Conservation (phyloP, 2,113 vertebrate species). For the Plotosus lineatus region DNA sequence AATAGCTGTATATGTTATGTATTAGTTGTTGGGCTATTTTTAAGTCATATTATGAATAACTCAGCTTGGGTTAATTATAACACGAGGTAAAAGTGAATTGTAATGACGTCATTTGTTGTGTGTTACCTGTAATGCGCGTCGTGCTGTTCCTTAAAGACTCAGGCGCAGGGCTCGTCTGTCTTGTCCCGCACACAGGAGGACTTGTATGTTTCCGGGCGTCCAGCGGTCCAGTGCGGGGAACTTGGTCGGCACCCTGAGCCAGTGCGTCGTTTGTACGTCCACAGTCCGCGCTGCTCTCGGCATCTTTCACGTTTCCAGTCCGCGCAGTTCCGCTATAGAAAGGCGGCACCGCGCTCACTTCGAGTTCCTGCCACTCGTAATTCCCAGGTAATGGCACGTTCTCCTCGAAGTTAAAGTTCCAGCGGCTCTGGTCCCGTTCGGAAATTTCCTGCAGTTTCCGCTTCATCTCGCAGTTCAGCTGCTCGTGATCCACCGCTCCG, state of each 20-base stretch:
- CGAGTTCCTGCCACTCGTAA: slow-evolving; percentile 80
- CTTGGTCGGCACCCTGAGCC: slow-evolving; percentile 17
- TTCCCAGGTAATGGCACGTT: slow-evolving; percentile 77
- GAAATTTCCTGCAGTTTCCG: slow-evolving; percentile 73
- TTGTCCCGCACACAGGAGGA: slow-evolving; percentile 45
- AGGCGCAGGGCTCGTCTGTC: slow-evolving; percentile 53
- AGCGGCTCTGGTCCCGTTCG: slow-evolving; percentile 79
- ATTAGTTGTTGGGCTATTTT: not conserved
- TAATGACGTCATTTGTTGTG: too few relatives aligned
- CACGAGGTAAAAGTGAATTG: too few relatives aligned
- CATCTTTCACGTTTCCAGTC: not conserved
- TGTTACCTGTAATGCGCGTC: slow-evolving; percentile 76
- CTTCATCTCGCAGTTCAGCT: slow-evolving; percentile 78
- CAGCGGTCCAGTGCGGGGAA: slow-evolving; percentile 59
- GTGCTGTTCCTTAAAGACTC: slow-evolving; percentile 34
- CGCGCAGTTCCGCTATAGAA: slow-evolving; percentile 74
- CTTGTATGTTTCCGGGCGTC: slow-evolving; percentile 50
- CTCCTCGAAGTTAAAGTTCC: slow-evolving; percentile 87
- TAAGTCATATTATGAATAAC: not conserved
- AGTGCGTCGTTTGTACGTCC: slow-evolving; percentile 40
- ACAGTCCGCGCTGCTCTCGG: not conserved
- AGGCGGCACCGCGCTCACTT: slow-evolving; percentile 66
- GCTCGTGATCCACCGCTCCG: slow-evolving; percentile 84
- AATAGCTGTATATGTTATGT: not conserved
- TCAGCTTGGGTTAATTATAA: not conserved